phyloP scores from a whole-genome alignment of 2,888 invertebrate genomes.

The Acronicta aceris region DNA sequence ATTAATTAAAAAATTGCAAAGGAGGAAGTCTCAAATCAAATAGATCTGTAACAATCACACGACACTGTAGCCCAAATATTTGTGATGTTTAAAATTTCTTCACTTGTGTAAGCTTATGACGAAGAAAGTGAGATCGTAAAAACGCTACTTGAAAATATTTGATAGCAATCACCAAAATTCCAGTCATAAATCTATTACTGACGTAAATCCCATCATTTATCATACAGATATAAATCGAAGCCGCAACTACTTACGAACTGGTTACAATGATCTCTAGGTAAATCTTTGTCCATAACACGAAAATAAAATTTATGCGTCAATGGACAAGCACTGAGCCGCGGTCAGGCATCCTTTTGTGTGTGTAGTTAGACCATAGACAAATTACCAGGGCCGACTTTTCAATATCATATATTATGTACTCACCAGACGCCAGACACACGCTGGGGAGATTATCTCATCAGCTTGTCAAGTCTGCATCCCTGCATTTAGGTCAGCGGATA shows the following conservation, averaged over 20 bases:
- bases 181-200: slow-evolving; percentile 28
- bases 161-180: slow-evolving; percentile 22
- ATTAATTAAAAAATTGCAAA: not conserved
- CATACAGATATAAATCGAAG: slow-evolving; percentile 9
- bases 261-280: not conserved
- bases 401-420: no score
- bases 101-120: not conserved
- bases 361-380: no score
- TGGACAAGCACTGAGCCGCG: no score
- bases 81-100: not conserved
- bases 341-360: no score
- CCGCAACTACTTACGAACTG: slow-evolving; percentile 3
- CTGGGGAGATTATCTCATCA: no score
- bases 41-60: slow-evolving; percentile 15
- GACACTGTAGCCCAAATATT: not conserved
- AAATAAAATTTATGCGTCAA: slow-evolving; percentile 1
- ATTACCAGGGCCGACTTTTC: no score
- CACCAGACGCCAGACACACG: no score
- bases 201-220: slow-evolving; percentile 24
- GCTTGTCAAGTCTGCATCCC: no score
- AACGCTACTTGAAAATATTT: slow-evolving; percentile 15
- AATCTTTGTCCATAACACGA: not conserved
- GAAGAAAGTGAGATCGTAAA: slow-evolving; percentile 13
- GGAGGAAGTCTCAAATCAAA: slow-evolving; percentile 20
- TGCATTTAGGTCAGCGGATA: no score